Evolutionary conservation across 2,888 invertebrate genomes (phyloP).

Genomic region (Octodonta nipae): DNA sequence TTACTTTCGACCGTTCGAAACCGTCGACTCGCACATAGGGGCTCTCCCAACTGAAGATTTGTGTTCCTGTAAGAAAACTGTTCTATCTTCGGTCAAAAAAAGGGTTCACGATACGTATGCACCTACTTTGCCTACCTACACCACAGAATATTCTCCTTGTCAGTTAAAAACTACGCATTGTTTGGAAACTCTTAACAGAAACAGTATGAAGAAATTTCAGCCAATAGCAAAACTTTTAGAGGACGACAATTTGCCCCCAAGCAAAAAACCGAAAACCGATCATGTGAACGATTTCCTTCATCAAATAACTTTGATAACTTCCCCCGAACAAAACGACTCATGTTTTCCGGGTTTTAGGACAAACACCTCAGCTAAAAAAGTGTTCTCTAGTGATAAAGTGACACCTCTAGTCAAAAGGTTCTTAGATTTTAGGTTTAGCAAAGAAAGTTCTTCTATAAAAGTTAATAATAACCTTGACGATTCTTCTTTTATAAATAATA

Average conservation of each 20-base stretch:
- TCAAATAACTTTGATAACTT: conserved; percentile 26
- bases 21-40: conserved; percentile 31
- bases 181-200: conserved; percentile 36
- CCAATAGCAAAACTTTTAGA: conserved; percentile 23
- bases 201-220: conserved; percentile 37
- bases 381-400: conserved; percentile 30
- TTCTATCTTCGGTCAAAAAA: conserved; percentile 8
- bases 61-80: conserved; percentile 14
- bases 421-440: conserved; percentile 45
- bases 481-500: conserved; percentile 41
- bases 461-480: conserved; percentile 33
- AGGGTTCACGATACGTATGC: conserved; percentile 32
- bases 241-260: conserved; percentile 27
- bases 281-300: conserved; percentile 29
- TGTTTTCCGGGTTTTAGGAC: conserved; percentile 16
- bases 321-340: conserved; percentile 21
- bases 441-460: conserved; percentile 30
- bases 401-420: conserved; percentile 48
- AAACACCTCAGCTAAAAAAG: conserved; percentile 9
- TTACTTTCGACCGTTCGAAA: conserved; percentile 29
- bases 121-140: conserved; percentile 40
- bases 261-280: conserved; percentile 30
- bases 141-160: conserved; percentile 43
- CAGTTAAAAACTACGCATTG: conserved; percentile 32
- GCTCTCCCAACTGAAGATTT: conserved; percentile 17